These are phyloP conservation scores for Arremon brunneinucha DNA, from an alignment of 2,797 vertebrate genomes.

Conservation along the genomic window DNA sequence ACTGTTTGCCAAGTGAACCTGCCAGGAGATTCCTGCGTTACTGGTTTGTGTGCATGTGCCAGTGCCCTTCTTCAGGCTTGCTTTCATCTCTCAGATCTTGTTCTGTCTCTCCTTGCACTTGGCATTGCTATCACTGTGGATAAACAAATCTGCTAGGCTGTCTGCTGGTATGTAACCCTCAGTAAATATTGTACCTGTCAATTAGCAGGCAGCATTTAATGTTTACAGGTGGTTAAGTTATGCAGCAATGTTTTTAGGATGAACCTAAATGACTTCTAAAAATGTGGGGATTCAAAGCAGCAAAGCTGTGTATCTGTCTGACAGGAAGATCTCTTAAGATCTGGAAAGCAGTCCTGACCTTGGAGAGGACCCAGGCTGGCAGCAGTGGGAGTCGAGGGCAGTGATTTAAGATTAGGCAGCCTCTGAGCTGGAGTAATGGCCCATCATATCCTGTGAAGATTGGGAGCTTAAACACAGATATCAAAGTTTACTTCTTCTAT, in stretches of 20 bases:
- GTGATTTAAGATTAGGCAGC: conserved; percentile 2
- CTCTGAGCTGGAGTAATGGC: neutral
- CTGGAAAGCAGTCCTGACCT: neutral
- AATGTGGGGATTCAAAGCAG: neutral
- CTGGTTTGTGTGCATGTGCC: neutral
- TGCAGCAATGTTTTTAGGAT: neutral
- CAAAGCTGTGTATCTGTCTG: neutral
- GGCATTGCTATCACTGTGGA: neutral
- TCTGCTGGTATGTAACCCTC: conserved; percentile 13
- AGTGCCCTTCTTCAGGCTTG: neutral
- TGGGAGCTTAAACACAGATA: neutral
- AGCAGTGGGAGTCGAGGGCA: neutral
- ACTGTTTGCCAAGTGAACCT: neutral
- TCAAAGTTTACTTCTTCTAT: neutral
- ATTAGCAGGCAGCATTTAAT: conserved; percentile 28
- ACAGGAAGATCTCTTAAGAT: neutral
- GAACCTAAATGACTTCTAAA: neutral
- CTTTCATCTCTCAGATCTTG: conserved; percentile 34
- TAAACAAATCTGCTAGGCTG: conserved; percentile 40
- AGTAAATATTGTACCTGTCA: conserved; percentile 45
- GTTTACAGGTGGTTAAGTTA: conserved; percentile 25
- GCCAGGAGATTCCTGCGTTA: conserved; percentile 24
- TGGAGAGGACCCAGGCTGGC: neutral
- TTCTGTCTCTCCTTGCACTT: conserved; percentile 2
- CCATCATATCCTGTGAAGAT: neutral